Base-by-base conservation (phyloP, 2,113 vertebrate species). In the Melanerpes formicivorus region DNA sequence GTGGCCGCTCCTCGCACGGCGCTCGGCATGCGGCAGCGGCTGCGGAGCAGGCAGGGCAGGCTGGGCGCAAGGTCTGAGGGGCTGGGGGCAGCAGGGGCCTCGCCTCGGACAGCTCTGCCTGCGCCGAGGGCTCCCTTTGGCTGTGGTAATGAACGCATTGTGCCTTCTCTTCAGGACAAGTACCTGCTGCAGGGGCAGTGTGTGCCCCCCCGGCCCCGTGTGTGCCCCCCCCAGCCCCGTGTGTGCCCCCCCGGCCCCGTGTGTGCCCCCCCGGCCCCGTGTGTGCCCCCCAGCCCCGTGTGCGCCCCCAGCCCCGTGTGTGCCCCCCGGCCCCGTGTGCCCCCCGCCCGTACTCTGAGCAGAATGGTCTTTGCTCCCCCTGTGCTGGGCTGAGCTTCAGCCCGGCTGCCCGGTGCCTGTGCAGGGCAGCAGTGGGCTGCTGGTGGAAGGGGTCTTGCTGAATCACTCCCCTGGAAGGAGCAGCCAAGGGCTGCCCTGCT, bases 1-100 rank as follows among this genome's bases (percentile, higher is more conserved):
- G 78, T 80, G 87, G 73, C 74, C 92, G 91, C 97, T 97, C 93
- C 93, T 96, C 94, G 97, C 89, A 94, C 84, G 95, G 74, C 87
- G 96, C 87, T 97, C 93, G 95, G 89, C 94, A 89, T 82, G 76
- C 82, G 94, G 92, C 72, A 92, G 62, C 74, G 30, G 74, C 82
- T 94, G 93, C 92, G 94, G 91, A 92, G 58, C 23, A n/a, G 60
- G 75, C 42, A 77, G 72, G 76, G 87, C 54, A 81, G 80, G 63
- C 54, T 80, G 90, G 90, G 92, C 94, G 62, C 92, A 84, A 91
- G 78, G 66, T 27, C 65, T 69, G 75, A 92, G 14, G 27, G 3
- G 25, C 82, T 82, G 83, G 48, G 77, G 90, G 37, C 18, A 73
- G 80, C 63, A 73, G 40, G 25, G 10, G 59, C 59, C 62, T 85